These are phyloP conservation scores for Augochlorella aurata DNA, from an alignment of 2,888 invertebrate genomes.

Conservation along the genomic window DNA sequence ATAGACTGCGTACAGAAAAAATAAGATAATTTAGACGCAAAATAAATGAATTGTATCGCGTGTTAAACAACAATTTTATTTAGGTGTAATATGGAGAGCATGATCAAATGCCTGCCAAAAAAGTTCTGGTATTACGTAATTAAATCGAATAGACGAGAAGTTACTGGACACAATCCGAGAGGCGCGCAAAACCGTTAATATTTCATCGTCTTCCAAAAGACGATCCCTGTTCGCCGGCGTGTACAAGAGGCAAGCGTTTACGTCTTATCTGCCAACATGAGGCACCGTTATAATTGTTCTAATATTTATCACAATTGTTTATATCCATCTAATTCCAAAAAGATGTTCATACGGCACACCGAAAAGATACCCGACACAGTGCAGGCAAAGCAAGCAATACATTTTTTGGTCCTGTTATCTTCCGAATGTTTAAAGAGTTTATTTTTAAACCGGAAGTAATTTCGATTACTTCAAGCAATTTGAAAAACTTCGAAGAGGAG, in stretches of 20 bases:
- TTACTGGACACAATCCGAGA: background rate
- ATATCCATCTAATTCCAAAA: constrained; percentile 13
- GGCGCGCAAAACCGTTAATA: constrained; percentile 38
- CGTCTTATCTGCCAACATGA: constrained; percentile 40
- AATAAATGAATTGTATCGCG: background rate
- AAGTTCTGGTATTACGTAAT: constrained; percentile 38
- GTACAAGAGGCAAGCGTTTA: background rate
- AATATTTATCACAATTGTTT: constrained; percentile 44
- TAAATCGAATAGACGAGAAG: constrained; percentile 21
- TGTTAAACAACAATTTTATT: background rate
- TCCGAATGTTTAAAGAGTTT: no score
- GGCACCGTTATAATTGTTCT: constrained; percentile 43
- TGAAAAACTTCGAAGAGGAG: background rate
- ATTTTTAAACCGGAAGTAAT: background rate
- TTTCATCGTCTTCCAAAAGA: constrained; percentile 33
- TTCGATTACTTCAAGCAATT: background rate
- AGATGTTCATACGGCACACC: background rate
- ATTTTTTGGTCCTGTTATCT: background rate
- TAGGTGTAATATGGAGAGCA: background rate
- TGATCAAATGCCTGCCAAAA: constrained; percentile 4
- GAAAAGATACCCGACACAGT: background rate
- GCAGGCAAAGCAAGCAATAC: background rate
- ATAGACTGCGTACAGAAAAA: background rate
- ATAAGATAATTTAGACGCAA: background rate
- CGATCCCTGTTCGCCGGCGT: background rate